These are phyloP conservation scores for Yponomeuta malinellus DNA, from an alignment of 2,888 invertebrate species.

Conservation along the genomic window DNA sequence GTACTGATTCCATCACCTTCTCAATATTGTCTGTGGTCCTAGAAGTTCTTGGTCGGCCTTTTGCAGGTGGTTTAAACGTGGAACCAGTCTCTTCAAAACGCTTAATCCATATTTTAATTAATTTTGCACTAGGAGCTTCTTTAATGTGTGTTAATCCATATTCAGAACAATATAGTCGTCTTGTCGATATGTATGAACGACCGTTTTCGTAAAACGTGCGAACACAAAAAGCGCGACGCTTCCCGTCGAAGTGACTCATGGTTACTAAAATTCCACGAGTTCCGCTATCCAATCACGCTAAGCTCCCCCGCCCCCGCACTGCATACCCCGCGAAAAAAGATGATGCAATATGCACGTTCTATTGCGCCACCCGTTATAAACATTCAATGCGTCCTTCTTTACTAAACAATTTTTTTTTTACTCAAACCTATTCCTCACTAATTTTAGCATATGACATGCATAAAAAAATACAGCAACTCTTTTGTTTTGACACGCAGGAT, in stretches of 20 bases:
- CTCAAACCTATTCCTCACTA: no score
- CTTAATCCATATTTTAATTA: conserved; percentile 13
- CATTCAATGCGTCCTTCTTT: no score
- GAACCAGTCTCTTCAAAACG: conserved; percentile 11
- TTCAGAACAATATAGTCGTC: conserved; percentile 19
- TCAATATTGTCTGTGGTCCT: neutral
- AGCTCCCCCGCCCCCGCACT: no score
- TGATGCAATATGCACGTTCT: no score
- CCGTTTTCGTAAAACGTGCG: conserved; percentile 20
- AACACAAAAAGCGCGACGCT: conserved; percentile 20
- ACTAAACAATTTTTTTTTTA: no score
- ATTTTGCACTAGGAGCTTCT: conserved; percentile 15
- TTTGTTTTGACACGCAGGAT: no score
- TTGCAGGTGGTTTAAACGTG: conserved; percentile 20
- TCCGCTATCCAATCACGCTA: no score
- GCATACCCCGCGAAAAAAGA: no score
- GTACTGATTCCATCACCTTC: conserved; percentile 19
- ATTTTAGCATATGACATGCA: no score
- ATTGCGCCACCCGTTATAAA: no score
- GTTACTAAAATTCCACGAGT: no score
- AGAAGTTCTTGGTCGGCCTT: conserved; percentile 15
- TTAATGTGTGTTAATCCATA: conserved; percentile 17
- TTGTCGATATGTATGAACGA: conserved; percentile 20
- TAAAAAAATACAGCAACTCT: no score
- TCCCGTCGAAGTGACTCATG: conserved; percentile 13